These are phyloP conservation scores for Origma solitaria DNA, from an alignment of 2,113 vertebrate genomes.

Conservation along the genomic window DNA sequence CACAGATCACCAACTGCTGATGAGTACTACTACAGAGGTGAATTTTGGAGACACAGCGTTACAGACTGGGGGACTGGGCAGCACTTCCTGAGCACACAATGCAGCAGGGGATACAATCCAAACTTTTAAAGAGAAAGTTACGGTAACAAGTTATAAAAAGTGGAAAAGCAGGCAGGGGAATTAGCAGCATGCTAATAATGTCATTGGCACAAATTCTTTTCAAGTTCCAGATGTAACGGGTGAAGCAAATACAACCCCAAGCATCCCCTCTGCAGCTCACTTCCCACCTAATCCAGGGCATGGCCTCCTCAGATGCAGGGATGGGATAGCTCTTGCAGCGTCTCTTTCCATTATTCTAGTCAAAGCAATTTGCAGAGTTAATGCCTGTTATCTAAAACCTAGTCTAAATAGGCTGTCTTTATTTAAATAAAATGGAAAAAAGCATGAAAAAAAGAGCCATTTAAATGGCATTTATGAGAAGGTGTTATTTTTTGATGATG, in stretches of 20 bases:
- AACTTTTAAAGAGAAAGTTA: background rate
- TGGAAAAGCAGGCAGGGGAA: background rate
- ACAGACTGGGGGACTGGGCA: background rate
- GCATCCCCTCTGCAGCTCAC: background rate
- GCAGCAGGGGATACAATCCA: background rate
- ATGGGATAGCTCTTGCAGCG: background rate
- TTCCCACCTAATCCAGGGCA: background rate
- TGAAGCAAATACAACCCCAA: background rate
- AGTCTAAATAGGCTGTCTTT: background rate
- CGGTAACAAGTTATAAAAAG: background rate
- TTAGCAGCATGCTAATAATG: background rate
- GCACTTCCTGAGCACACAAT: background rate
- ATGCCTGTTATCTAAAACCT: background rate
- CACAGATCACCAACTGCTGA: background rate
- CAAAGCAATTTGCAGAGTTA: background rate
- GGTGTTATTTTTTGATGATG: background rate
- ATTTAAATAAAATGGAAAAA: background rate
- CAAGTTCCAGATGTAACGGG: background rate
- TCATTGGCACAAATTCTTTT: background rate
- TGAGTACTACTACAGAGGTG: background rate
- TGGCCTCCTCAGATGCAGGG: accelerated
- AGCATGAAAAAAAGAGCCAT: background rate
- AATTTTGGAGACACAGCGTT: background rate
- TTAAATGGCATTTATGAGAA: background rate
- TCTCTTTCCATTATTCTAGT: background rate